phyloP scores from a whole-genome alignment of 1,140 invertebrate species.

The Paraescarpia echinospica region DNA sequence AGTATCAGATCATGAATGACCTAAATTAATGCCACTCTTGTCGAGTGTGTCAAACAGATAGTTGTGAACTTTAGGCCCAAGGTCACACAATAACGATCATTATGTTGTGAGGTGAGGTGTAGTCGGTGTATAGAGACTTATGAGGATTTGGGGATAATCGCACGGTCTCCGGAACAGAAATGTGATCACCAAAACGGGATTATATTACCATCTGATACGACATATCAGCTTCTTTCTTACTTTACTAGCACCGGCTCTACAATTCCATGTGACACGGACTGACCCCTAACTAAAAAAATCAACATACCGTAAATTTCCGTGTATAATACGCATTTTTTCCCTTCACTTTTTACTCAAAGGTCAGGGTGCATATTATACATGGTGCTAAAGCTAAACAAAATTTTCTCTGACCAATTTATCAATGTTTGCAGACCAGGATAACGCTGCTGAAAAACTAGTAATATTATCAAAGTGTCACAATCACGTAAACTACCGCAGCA shows the following conservation, averaged over 20 bases:
- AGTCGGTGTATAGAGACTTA: background rate
- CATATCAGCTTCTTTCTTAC: background rate
- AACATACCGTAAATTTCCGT: too few species aligned
- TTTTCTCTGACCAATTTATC: too few species aligned
- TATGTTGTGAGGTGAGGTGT: background rate
- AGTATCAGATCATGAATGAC: background rate
- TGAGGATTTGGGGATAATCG: background rate
- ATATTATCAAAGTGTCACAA: too few species aligned
- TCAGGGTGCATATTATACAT: too few species aligned
- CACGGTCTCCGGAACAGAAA: background rate
- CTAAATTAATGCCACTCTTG: background rate
- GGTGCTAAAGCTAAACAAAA: too few species aligned
- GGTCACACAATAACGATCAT: background rate
- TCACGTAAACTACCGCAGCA: too few species aligned
- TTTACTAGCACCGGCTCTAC: background rate
- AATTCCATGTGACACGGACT: background rate
- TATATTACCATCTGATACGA: background rate
- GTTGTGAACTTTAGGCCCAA: background rate
- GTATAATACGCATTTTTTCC: too few species aligned
- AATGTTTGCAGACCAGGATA: too few species aligned
- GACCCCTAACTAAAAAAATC: too few species aligned
- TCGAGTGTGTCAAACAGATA: background rate
- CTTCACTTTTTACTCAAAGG: too few species aligned
- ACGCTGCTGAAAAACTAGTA: too few species aligned
- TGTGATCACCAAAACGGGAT: background rate